Base-by-base conservation (phyloP, 2,113 vertebrate species). In the Rana temporaria region DNA sequence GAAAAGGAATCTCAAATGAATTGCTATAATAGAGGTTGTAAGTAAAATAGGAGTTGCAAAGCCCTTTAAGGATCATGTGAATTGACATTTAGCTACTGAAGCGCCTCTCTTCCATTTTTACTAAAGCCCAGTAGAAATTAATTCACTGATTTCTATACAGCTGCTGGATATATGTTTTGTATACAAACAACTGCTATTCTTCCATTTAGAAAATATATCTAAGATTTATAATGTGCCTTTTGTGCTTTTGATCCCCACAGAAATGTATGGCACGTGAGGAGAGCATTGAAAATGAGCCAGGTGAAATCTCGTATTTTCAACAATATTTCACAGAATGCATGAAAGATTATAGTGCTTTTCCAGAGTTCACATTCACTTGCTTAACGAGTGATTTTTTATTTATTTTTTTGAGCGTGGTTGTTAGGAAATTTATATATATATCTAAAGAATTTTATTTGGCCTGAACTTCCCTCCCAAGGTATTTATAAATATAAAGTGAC, bases 291-390 rank as follows among this genome's bases (percentile, higher is more conserved):
- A 87, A 85, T 85, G 88, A 77, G 88, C 84, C 59, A 63, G 85
- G 88, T 87, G 87, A 89, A 91, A 92, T 86, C 84, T 91, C 85
- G 85, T 89, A 86, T n/a, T 89, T 60, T 2, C 38, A 84, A 85
- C 80, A 86, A 66, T 88, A 90, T 85, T 75, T 88, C 68, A 76
- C 63, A 84, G 24, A 85, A 71, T 55, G 85, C 2, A 20, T 68
- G 34, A 87, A 60, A 87, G 22, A 90, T 86, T 70, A 82, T 79
- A 64, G 69, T 72, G 69, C 59, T 85, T 85, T 90, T 86, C 70
- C 85, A 84, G 4, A 86, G 55, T 69, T 73, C 66, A 85, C 0
- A 5, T 80, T 89, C 88, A 79, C 26, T 85, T 86, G 72, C 78
- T 74, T 74, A 83, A 22, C 85, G 19, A 84, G 70, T 80, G 78